Percentiles rank a stretch among this genome's conserved stretches.
phyloP scores from a whole-genome alignment of 2,113 vertebrate genomes.

The Sphaerodactylus townsendi region DNA sequence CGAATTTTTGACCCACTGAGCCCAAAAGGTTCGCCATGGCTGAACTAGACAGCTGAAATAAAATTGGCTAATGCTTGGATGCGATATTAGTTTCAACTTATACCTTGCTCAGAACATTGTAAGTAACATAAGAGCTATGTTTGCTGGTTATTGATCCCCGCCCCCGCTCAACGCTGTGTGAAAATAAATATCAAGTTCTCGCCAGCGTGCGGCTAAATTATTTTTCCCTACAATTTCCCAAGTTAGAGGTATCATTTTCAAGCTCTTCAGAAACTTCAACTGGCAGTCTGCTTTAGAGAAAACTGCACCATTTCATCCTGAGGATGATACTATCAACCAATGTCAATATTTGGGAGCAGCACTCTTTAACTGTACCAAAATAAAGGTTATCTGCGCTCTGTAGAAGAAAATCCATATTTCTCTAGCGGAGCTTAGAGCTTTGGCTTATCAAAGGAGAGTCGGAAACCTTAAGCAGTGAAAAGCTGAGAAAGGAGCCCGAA shows the following conservation, averaged over 20 bases:
- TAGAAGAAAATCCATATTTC: background rate
- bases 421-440: background rate
- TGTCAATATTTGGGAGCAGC: slow-evolving; percentile 23
- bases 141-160: slow-evolving; percentile 3
- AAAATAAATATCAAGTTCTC: slow-evolving; percentile 4
- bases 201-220: background rate
- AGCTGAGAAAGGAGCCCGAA: background rate
- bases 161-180: background rate
- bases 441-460: background rate
- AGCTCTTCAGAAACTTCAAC: slow-evolving; percentile 20
- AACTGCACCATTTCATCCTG: slow-evolving; percentile 36
- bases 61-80: rapidly evolving
- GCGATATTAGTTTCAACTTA: background rate
- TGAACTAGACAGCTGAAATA: slow-evolving; percentile 21
- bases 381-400: background rate
- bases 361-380: slow-evolving; percentile 20
- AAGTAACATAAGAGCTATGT: rapidly evolving
- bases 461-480: background rate
- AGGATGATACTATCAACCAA: slow-evolving; percentile 21
- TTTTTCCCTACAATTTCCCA: background rate
- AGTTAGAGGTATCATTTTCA: slow-evolving; percentile 18
- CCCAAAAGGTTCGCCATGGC: no score
- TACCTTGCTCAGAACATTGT: background rate
- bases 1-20: no score
- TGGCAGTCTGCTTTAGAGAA: slow-evolving; percentile 5